phyloP scores from a whole-genome alignment of 2,888 invertebrate genomes.

The Eupsilia transversa region DNA sequence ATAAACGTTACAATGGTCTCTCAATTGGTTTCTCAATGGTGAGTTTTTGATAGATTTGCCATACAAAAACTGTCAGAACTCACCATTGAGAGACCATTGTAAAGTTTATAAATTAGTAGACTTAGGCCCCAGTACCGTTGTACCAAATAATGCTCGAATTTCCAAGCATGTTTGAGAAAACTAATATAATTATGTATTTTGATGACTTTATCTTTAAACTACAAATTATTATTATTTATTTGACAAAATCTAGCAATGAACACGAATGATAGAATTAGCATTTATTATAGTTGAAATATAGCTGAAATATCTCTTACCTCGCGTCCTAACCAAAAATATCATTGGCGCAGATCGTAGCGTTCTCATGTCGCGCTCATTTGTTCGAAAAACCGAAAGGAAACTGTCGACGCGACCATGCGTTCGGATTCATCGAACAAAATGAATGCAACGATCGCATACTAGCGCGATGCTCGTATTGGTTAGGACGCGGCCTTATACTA shows the following conservation, averaged over 20 bases:
- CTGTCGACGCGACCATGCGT: background rate
- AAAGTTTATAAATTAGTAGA: too few species aligned
- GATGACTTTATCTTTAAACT: background rate
- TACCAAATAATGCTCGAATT: too few species aligned
- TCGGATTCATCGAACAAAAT: background rate
- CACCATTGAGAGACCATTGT: too few species aligned
- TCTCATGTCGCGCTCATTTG: background rate
- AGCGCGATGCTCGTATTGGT: background rate
- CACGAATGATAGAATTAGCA: constrained; percentile 14
- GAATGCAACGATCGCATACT: background rate
- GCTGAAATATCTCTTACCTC: constrained; percentile 4
- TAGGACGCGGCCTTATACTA: background rate
- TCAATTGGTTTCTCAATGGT: too few species aligned
- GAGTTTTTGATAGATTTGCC: too few species aligned
- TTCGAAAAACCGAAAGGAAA: background rate
- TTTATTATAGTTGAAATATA: constrained; percentile 26
- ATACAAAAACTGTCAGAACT: too few species aligned
- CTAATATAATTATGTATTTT: too few species aligned
- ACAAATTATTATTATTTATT: constrained; percentile 16
- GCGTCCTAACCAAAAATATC: background rate
- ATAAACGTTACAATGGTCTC: too few species aligned
- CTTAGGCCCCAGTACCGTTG: too few species aligned
- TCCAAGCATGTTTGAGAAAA: too few species aligned
- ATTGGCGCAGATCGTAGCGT: background rate
- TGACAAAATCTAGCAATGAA: constrained; percentile 33